Evolutionary conservation across 2,113 vertebrate genomes (phyloP).

Genomic region (Pelusios castaneus): DNA sequence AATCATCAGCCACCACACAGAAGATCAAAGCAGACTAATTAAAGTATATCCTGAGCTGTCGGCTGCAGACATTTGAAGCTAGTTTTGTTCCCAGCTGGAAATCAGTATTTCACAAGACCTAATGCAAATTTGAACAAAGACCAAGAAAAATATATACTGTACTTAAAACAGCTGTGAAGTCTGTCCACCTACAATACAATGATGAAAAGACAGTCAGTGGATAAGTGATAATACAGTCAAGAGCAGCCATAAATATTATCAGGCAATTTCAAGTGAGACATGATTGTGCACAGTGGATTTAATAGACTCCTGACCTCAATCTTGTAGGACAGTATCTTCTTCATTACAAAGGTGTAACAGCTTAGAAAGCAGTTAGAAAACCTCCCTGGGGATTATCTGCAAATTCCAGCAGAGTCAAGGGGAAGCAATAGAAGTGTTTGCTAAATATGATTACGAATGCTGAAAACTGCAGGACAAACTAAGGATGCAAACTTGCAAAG

Average conservation of each 20-base stretch:
- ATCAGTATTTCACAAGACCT: constrained; percentile 53
- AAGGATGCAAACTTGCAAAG: not conserved
- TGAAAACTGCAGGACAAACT: not conserved
- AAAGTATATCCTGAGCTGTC: constrained; percentile 67
- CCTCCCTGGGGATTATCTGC: not conserved
- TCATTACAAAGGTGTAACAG: constrained; percentile 24
- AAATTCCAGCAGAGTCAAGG: not conserved
- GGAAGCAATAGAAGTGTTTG: not conserved
- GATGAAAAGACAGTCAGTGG: constrained; percentile 23
- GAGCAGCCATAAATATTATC: not conserved
- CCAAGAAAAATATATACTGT: constrained; percentile 62
- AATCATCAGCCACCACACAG: constrained; percentile 61
- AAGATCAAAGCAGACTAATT: constrained; percentile 71
- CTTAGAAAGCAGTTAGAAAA: not conserved
- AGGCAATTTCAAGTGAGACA: not conserved
- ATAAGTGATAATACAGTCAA: constrained; percentile 21
- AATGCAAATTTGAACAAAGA: constrained; percentile 57
- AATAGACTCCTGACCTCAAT: not conserved
- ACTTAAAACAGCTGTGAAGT: constrained; percentile 59
- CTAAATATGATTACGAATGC: not conserved
- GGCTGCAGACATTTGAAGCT: constrained; percentile 64
- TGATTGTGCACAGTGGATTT: not conserved
- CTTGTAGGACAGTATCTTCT: constrained; percentile 21
- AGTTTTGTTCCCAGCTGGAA: constrained; percentile 68
- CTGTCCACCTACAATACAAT: constrained; percentile 37